Evolutionary conservation across 2,888 invertebrate species (phyloP).

Genomic region (Dastarcus helophoroides): DNA sequence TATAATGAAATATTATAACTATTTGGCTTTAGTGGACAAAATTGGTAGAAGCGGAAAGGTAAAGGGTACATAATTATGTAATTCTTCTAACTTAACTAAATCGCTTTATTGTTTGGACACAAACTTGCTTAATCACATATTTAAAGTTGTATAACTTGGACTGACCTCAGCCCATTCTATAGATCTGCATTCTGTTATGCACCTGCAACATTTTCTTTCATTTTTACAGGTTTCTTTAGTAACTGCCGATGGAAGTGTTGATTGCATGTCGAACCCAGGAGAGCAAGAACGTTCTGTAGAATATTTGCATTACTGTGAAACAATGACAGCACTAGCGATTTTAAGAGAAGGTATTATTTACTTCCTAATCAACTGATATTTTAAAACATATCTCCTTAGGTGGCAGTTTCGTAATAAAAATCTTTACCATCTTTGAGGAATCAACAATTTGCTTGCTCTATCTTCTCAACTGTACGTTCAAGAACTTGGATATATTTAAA

Average conservation of each 20-base stretch:
- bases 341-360: slow-evolving; percentile 38
- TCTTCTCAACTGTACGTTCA: slow-evolving; percentile 64
- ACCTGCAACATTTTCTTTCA: too few relatives aligned
- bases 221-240: slow-evolving; percentile 53
- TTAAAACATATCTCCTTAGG: slow-evolving; percentile 20
- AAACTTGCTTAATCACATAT: too few relatives aligned
- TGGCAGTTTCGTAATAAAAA: slow-evolving; percentile 74
- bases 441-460: slow-evolving; percentile 70
- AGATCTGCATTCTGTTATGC: too few relatives aligned
- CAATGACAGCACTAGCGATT: slow-evolving; percentile 60
- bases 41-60: too few relatives aligned
- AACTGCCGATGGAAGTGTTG: slow-evolving; percentile 90
- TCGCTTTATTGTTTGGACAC: too few relatives aligned
- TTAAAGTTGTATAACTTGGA: too few relatives aligned
- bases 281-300: slow-evolving; percentile 76
- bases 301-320: slow-evolving; percentile 74
- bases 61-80: slow-evolving; percentile 4
- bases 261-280: slow-evolving; percentile 74
- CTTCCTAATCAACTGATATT: neutral
- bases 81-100: too few relatives aligned
- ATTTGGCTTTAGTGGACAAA: slow-evolving; percentile 47
- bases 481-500: slow-evolving; percentile 65
- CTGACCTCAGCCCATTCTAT: too few relatives aligned
- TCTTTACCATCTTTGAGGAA: slow-evolving; percentile 83
- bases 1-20: slow-evolving; percentile 58